Percentiles rank a stretch among this genome's conserved stretches.
Evolutionary conservation across 23 tunicate species (phyloP).

Genomic region (Halocynthia roretzi): DNA sequence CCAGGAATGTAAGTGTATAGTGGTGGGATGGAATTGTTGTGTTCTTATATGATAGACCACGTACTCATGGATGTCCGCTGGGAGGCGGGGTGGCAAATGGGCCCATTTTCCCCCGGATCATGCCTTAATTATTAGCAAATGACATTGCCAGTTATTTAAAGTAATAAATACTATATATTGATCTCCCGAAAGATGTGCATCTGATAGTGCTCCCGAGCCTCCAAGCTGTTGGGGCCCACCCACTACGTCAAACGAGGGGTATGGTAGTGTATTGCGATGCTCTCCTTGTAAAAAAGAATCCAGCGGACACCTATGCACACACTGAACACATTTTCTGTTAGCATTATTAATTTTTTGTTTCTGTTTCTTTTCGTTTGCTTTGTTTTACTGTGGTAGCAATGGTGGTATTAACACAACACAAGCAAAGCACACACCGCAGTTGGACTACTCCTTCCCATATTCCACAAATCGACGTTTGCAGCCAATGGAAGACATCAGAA

Average conservation of each 20-base stretch:
- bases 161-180: no score
- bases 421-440: neutral
- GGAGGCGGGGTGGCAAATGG: neutral
- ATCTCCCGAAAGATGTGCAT: no score
- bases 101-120: neutral
- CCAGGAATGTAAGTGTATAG: conserved; percentile 48
- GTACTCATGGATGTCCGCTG: neutral
- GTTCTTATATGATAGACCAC: neutral
- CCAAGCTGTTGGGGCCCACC: no score
- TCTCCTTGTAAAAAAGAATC: no score
- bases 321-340: neutral
- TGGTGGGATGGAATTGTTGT: neutral
- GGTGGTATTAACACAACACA: conserved; percentile 1
- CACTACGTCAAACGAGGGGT: no score
- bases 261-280: no score
- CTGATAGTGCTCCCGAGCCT: no score
- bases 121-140: no score
- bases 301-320: no score
- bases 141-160: no score
- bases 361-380: neutral
- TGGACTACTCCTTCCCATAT: neutral
- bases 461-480: conserved; percentile 1
- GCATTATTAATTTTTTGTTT: neutral
- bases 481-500: conserved; percentile 7
- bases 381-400: neutral